Evolutionary conservation across 1,140 invertebrate genomes (phyloP), one percentile per base, ranked within the genome.

Genomic region (Polypedilum pembai): DNA sequence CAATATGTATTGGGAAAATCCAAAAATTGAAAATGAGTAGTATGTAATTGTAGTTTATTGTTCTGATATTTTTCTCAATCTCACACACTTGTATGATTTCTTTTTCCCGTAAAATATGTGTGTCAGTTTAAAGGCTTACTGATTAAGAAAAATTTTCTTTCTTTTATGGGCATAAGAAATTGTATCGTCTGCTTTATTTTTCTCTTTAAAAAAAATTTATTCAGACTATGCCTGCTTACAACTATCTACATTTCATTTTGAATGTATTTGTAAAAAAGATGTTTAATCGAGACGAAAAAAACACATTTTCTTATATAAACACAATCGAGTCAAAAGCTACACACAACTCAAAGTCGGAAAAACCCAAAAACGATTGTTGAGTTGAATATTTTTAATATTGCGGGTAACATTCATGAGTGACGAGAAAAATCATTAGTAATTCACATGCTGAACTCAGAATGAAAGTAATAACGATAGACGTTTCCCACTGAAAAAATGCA

Each of bases 251-350:
- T 3, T 33, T 33, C 24, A 33, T 33, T 33, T 33, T 33, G 24
- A 33, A 33, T 15, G 45, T 56, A 56, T 56, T 56, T 56, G 45
- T 56, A n/a, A 56, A n/a, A 56, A 56, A 56, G 45, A 56, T 56
- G 45, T 56, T 56, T 56, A 56, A 56, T 56, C n/a, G 45, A 56
- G 45, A 56, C 45, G 45, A 56, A 56, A 56, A 45, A 56, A 56
- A 56, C 45, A 56, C 45, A 56, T 56, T 56, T 56, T 56, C 45
- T 56, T 56, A 56, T 56, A 56, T 56, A 56, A 56, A 56, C 45
- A 56, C 12, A 45, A 1, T 45, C 45, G 10, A 56, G 45, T 56
- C 45, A 56, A 56, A 56, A 56, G 45, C 45, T 56, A 56, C n/a
- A 56, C 45, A 56, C 45, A 56, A 56, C 45, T 56, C 45, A 56